Evolutionary conservation across 2,113 vertebrate genomes (phyloP), one percentile per base, ranked within the genome.

Genomic region (Sylvilagus bachmani): DNA sequence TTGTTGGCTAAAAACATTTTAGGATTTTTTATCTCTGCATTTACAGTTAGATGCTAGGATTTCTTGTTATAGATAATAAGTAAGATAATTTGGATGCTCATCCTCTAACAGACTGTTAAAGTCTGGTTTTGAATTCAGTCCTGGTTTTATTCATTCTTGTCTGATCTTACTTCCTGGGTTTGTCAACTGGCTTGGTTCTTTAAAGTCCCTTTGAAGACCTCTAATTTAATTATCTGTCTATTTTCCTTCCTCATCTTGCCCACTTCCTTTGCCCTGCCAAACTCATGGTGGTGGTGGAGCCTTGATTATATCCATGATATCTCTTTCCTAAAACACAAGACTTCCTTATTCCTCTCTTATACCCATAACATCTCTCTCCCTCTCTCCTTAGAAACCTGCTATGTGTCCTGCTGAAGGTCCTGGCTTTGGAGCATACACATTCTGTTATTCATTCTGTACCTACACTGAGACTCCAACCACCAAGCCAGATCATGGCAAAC

Each of bases 1-100:
- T 83, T 29, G 33, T 86, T 82, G 89, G 58, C 55, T 90, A 67
- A 83, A 70, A 73, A 77, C 19, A 25, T 66, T 71, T 92, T 77
- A 77, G 25, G 31, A 71, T 82, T 82, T 92, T 38, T 95, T 7
- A 53, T 86, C 27, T 49, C 31, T 71, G 19, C 55, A 10, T 55
- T 82, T 89, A 67, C 61, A 66, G 4, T 69, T 93, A 84, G 24
- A 53, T 90, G 19, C 29, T 44, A 44, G 27, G 22, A 62, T 38
- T 74, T 58, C 33, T 82, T 61, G 4, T 74, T 79, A 10, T 7
- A 75, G 19, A 29, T 86, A 86, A 69, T 31, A 75, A 89, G 31
- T 66, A 66, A 91, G 61, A 84, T 53, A 55, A 44, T 83, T 31
- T 93, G 5, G 71, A 14, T 70, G 36, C 36, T 58, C 51, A 78